A percentile compares a stretch with the other conserved stretches of the same genome.
Evolutionary conservation across 53 echinoderm and acorn worm species (phyloP).

Genomic region (Crossaster papposus): DNA sequence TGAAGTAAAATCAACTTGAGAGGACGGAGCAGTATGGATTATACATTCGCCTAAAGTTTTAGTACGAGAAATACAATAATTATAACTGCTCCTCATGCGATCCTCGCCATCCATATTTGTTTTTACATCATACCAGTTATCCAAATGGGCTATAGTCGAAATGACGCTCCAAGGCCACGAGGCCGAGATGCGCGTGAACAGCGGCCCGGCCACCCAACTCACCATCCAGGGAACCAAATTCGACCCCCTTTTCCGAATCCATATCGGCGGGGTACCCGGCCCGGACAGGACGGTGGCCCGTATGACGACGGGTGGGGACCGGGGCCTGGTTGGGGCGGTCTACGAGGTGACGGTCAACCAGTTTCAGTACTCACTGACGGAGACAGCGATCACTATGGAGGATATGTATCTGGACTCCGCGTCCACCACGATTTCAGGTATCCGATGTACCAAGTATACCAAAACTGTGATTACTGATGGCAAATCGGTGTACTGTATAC

Average conservation of each 20-base stretch:
- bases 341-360: constrained; percentile 72
- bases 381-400: constrained; percentile 55
- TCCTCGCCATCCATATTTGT: background rate
- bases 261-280: constrained; percentile 70
- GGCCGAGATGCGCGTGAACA: constrained; percentile 75
- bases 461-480: too few relatives aligned
- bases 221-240: constrained; percentile 44
- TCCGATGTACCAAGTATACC: background rate
- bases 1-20: too few relatives aligned
- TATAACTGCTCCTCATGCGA: background rate
- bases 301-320: constrained; percentile 31
- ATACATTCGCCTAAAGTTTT: too few relatives aligned
- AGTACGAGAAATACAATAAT: too few relatives aligned
- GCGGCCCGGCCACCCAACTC: constrained; percentile 84
- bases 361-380: constrained; percentile 57
- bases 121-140: constrained; percentile 50
- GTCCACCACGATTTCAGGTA: constrained; percentile 82
- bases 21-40: too few relatives aligned
- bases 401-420: constrained; percentile 75
- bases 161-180: constrained; percentile 52
- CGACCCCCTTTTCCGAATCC: constrained; percentile 20
- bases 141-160: constrained; percentile 71
- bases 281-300: constrained; percentile 39
- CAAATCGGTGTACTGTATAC: too few relatives aligned
- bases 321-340: constrained; percentile 73